Percentiles rank a stretch among this genome's conserved stretches.
These are phyloP conservation scores for Psittacula echo DNA, from an alignment of 2,797 vertebrate species.

Conservation along the genomic window DNA sequence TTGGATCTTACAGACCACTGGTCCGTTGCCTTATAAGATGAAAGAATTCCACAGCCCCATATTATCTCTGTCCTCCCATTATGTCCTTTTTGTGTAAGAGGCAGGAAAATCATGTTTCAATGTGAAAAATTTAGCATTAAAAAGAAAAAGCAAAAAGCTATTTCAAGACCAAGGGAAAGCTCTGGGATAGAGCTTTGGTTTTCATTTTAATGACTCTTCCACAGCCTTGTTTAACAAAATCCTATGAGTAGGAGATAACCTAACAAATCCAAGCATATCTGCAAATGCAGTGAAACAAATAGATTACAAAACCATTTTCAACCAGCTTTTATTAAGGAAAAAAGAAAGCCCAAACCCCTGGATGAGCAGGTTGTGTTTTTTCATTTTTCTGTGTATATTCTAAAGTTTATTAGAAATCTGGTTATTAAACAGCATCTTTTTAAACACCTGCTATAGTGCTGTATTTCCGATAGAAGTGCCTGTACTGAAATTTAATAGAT, in stretches of 20 bases:
- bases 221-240: not conserved
- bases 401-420: not conserved
- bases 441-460: not conserved
- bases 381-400: not conserved
- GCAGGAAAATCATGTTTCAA: not conserved
- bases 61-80: not conserved
- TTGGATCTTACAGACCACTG: constrained; percentile 20
- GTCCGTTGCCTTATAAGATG: not conserved
- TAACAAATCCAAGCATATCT: not conserved
- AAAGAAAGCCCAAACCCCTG: not conserved
- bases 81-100: not conserved
- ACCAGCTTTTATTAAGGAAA: not conserved
- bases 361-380: accelerated
- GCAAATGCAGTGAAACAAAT: not conserved
- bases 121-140: not conserved
- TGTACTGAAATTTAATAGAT: not conserved
- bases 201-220: not conserved
- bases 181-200: not conserved
- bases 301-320: not conserved
- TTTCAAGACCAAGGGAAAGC: not conserved
- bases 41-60: not conserved
- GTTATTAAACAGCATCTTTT: not conserved
- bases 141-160: not conserved
- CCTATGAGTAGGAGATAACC: not conserved
- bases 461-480: not conserved